Evolutionary conservation across 2,888 invertebrate genomes (phyloP).

Genomic region (Amphiduros pacificus): DNA sequence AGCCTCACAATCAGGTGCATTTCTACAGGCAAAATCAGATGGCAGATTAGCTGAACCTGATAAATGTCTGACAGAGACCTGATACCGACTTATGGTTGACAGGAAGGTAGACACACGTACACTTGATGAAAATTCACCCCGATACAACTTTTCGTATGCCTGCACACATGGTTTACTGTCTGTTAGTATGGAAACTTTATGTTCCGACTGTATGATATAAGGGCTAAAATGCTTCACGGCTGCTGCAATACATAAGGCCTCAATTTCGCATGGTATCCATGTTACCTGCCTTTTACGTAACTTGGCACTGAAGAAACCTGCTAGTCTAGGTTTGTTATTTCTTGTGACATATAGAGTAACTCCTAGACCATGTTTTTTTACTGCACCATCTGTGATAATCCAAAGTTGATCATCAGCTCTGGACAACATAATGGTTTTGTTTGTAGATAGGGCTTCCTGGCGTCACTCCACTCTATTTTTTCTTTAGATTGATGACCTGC

Average conservation of each 20-base stretch:
- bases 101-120: background rate
- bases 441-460: background rate
- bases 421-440: background rate
- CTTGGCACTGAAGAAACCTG: background rate
- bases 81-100: background rate
- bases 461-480: background rate
- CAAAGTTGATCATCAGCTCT: background rate
- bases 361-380: background rate
- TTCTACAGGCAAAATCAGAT: background rate
- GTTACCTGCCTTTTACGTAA: background rate
- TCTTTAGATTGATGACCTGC: background rate
- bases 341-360: background rate
- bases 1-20: background rate
- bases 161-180: background rate
- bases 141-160: background rate
- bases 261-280: background rate
- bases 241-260: background rate
- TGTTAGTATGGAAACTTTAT: background rate
- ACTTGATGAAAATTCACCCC: background rate
- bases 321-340: background rate
- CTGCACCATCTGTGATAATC: background rate
- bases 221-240: background rate
- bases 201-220: background rate
- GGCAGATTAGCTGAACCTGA: background rate
- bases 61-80: background rate